These are phyloP conservation scores for Pemphredon lugubris DNA, from an alignment of 2,888 invertebrate species.

Conservation along the genomic window DNA sequence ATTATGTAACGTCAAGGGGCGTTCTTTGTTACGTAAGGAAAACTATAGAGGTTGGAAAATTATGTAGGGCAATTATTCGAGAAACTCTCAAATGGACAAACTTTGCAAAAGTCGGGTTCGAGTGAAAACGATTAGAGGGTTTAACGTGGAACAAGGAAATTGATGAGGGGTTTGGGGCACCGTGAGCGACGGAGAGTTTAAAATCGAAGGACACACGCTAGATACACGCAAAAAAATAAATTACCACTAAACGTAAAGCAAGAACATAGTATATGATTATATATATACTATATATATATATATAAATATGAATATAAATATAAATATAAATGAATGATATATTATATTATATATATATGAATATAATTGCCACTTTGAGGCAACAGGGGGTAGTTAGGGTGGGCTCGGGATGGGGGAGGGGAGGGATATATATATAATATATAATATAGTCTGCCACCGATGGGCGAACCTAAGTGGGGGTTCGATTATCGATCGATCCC, in stretches of 20 bases:
- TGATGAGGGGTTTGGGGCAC: not conserved
- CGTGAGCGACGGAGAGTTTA: not conserved
- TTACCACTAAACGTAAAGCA: slow-evolving; percentile 48
- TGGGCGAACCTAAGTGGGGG: slow-evolving; percentile 15
- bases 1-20: slow-evolving; percentile 12
- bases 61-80: slow-evolving; percentile 13
- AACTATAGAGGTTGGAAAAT: not conserved
- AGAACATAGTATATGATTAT: slow-evolving; percentile 69
- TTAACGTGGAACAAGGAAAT: not conserved
- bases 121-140: slow-evolving; percentile 1
- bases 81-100: not conserved
- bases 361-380: slow-evolving; percentile 54
- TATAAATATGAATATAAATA: slow-evolving; percentile 58
- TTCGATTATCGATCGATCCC: slow-evolving; percentile 53
- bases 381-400: slow-evolving; percentile 34
- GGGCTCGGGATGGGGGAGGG: not conserved
- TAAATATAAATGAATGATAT: slow-evolving; percentile 63
- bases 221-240: slow-evolving; percentile 58
- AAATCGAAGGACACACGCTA: slow-evolving; percentile 62
- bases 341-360: slow-evolving; percentile 57
- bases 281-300: slow-evolving; percentile 60
- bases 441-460: slow-evolving; percentile 35
- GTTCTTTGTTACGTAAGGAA: slow-evolving; percentile 33
- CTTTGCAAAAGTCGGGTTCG: slow-evolving; percentile 1
- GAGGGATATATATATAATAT: slow-evolving; percentile 17